Evolutionary conservation across 2,113 vertebrate species (phyloP).

Genomic region (Onychostruthus taczanowskii): DNA sequence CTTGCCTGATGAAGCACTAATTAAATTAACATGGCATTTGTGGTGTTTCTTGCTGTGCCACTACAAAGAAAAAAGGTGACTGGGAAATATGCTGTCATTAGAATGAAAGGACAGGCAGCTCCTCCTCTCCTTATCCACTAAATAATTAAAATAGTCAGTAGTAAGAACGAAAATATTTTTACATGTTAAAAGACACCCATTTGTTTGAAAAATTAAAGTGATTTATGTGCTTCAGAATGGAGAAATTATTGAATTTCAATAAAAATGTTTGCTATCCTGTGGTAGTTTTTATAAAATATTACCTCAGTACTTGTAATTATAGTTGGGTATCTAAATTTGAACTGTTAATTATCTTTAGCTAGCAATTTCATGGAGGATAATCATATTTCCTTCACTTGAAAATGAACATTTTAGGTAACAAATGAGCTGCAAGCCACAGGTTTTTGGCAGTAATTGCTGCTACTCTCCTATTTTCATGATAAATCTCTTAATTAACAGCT

Average conservation of each 20-base stretch:
- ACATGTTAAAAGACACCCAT: not conserved
- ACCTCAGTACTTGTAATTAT: constrained; percentile 21
- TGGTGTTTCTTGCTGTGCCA: not conserved
- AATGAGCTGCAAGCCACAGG: constrained; percentile 18
- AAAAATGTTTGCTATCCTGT: not conserved
- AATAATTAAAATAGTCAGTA: not conserved
- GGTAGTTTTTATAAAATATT: constrained; percentile 31
- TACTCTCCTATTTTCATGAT: constrained; percentile 37
- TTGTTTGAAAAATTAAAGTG: not conserved
- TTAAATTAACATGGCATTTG: not conserved
- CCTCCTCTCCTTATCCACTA: not conserved
- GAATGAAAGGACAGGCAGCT: not conserved
- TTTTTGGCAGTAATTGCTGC: constrained; percentile 47
- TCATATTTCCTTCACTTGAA: constrained; percentile 50
- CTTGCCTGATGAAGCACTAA: not conserved
- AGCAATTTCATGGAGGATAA: constrained; percentile 55
- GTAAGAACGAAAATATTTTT: not conserved
- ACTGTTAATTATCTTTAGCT: constrained; percentile 60
- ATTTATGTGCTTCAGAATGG: not conserved
- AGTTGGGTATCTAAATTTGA: constrained; percentile 33
- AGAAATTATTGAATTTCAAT: constrained; percentile 20
- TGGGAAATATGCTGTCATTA: not conserved
- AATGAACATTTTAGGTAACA: constrained; percentile 55
- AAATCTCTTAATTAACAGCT: constrained; percentile 63
- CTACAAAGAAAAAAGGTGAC: not conserved